phyloP scores from a whole-genome alignment of 1,140 invertebrate genomes.

The Bombus terrestris region DNA sequence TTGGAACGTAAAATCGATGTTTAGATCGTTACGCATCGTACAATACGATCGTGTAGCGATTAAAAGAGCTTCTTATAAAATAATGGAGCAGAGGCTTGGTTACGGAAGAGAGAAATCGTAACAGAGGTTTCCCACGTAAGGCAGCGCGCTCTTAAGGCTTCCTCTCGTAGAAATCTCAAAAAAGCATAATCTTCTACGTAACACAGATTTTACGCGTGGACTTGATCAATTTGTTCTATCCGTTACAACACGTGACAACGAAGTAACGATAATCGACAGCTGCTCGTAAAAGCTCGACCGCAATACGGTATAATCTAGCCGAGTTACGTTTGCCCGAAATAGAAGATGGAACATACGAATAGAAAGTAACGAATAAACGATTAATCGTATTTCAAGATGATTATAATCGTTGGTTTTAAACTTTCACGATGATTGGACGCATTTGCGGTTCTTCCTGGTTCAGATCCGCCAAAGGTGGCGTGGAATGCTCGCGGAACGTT shows the following conservation, averaged over 20 bases:
- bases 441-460: too few relatives aligned
- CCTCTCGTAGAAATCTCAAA: constrained; percentile 45
- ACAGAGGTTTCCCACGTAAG: constrained; percentile 59
- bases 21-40: not conserved
- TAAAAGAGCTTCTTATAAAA: constrained; percentile 2
- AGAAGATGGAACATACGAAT: too few relatives aligned
- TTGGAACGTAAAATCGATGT: not conserved
- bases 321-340: too few relatives aligned
- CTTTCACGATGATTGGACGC: too few relatives aligned
- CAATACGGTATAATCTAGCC: too few relatives aligned
- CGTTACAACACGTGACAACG: not conserved
- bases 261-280: not conserved
- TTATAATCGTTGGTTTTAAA: too few relatives aligned
- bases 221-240: not conserved
- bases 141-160: constrained; percentile 58
- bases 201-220: not conserved
- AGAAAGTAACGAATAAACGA: too few relatives aligned
- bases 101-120: not conserved
- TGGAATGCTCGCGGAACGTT: too few relatives aligned
- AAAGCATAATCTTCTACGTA: constrained; percentile 35
- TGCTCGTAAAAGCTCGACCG: too few relatives aligned
- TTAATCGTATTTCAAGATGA: too few relatives aligned
- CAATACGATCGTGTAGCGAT: not conserved
- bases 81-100: not conserved
- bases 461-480: too few relatives aligned